These are phyloP conservation scores for Drosophila helvetica DNA, from an alignment of 2,888 invertebrate species.

Conservation along the genomic window DNA sequence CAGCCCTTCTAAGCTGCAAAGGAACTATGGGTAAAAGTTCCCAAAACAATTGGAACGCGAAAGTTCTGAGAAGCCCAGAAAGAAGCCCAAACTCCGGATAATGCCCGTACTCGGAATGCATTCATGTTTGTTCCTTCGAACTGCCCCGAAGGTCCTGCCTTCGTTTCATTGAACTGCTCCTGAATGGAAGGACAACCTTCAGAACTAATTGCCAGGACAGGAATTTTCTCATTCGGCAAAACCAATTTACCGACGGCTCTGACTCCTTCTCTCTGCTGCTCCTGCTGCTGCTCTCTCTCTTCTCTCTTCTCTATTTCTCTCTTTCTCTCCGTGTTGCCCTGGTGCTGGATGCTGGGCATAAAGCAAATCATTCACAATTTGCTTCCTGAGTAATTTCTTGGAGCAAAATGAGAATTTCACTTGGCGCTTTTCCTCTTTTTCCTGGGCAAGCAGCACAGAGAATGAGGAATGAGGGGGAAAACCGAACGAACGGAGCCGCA, in stretches of 20 bases:
- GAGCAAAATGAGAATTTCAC: slow-evolving; percentile 23
- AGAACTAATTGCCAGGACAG: slow-evolving; percentile 33
- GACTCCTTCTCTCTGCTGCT: neutral
- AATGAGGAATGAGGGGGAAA: neutral
- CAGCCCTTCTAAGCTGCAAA: neutral
- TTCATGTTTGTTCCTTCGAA: no score
- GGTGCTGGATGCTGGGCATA: neutral
- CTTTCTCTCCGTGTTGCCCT: no score
- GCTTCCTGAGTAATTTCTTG: slow-evolving; percentile 23
- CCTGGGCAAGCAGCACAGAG: neutral
- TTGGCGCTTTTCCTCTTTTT: slow-evolving; percentile 15
- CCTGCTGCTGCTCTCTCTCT: neutral
- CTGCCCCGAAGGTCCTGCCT: no score
- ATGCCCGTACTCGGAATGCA: no score
- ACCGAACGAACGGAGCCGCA: slow-evolving; percentile 14
- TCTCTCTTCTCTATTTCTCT: neutral
- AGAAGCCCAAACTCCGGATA: no score
- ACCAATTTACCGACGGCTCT: slow-evolving; percentile 44
- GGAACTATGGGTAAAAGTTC: neutral
- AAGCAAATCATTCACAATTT: slow-evolving; percentile 18
- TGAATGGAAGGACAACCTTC: slow-evolving; percentile 13
- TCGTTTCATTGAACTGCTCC: slow-evolving; percentile 20
- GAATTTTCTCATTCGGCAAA: slow-evolving; percentile 34
- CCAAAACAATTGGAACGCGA: neutral
- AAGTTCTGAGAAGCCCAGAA: no score